Conservation (phyloP, 2,113 vertebrate species). For the Ibidorhyncha struthersii region DNA sequence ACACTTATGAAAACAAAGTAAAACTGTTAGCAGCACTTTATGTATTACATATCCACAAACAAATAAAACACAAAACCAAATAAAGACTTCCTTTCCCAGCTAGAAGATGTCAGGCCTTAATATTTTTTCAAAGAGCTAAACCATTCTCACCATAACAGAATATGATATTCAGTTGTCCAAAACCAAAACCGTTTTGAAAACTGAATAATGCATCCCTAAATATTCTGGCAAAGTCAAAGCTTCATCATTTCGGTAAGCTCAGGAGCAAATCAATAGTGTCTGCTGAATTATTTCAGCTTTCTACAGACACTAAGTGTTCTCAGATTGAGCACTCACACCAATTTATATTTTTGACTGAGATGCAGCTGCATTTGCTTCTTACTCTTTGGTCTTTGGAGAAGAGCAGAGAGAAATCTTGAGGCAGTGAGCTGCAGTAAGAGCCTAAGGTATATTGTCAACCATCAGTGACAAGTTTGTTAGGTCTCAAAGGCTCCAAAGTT, state of each 20-base stretch:
- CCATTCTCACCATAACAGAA: neutral
- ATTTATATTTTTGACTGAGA: neutral
- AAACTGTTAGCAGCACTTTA: neutral
- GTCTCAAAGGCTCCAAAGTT: neutral
- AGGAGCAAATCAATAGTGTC: neutral
- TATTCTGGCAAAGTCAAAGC: neutral
- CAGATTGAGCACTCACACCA: neutral
- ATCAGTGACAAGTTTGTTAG: neutral
- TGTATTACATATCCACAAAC: neutral
- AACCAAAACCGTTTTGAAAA: neutral
- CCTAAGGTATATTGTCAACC: neutral
- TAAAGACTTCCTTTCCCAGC: neutral
- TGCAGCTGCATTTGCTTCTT: neutral
- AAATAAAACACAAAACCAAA: neutral
- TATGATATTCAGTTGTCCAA: neutral
- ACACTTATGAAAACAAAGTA: neutral
- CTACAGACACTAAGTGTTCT: neutral
- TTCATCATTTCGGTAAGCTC: accelerated
- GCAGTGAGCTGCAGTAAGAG: neutral
- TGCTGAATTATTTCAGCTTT: neutral
- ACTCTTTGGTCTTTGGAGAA: neutral
- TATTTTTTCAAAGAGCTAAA: neutral
- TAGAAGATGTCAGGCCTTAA: neutral
- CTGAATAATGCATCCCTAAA: neutral
- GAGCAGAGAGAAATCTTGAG: neutral